Conservation (phyloP, 1,140 invertebrate genomes). For the Drosophila gunungcola region DNA sequence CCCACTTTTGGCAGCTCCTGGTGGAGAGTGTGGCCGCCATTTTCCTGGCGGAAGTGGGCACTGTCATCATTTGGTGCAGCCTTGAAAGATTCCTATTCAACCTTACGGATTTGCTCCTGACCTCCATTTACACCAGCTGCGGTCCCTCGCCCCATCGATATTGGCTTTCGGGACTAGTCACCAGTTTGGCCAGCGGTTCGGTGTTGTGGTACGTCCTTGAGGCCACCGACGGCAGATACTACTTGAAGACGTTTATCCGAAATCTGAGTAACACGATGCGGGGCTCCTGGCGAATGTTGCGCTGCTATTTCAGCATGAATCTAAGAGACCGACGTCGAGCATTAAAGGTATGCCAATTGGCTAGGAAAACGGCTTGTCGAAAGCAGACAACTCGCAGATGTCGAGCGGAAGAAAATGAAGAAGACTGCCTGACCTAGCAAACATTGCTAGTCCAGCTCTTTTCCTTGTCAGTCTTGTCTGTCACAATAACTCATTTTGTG, state of each 20-base stretch:
- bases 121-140: neutral
- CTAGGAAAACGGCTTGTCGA: neutral
- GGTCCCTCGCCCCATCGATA: slow-evolving; percentile 10
- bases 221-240: slow-evolving; percentile 38
- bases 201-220: slow-evolving; percentile 45
- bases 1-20: slow-evolving; percentile 25
- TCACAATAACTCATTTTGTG: slow-evolving; percentile 2
- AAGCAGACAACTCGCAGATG: neutral
- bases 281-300: slow-evolving; percentile 1
- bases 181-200: slow-evolving; percentile 7
- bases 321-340: slow-evolving; percentile 7
- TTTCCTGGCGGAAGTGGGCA: slow-evolving; percentile 43
- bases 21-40: slow-evolving; percentile 40
- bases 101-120: slow-evolving; percentile 10
- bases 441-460: neutral
- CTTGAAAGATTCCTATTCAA: slow-evolving; percentile 41
- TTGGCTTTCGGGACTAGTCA: slow-evolving; percentile 35
- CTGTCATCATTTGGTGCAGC: slow-evolving; percentile 58
- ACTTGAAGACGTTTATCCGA: neutral
- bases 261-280: neutral
- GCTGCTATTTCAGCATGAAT: slow-evolving; percentile 25
- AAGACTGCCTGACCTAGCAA: slow-evolving; percentile 4
- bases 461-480: slow-evolving; percentile 22
- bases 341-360: slow-evolving; percentile 27
- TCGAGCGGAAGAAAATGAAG: neutral